phyloP scores from a whole-genome alignment of 2,888 invertebrate species.

The Cryptophagus acutangulus region DNA sequence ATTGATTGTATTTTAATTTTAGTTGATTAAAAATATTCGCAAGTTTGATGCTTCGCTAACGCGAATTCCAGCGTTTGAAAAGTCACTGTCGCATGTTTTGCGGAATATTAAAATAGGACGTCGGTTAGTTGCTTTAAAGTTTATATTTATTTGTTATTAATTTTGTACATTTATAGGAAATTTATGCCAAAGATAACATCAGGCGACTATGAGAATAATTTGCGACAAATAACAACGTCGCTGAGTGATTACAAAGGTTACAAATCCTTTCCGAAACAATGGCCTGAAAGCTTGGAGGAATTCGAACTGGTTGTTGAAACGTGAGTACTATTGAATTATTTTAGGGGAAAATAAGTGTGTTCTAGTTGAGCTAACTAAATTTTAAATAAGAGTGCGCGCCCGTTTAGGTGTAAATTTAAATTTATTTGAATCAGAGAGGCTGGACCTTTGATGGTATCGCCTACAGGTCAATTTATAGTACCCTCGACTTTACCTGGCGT shows the following conservation, averaged over 20 bases:
- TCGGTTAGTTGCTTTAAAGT: slow-evolving; percentile 53
- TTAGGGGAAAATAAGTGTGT: slow-evolving; percentile 3
- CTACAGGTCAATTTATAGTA: slow-evolving; percentile 88
- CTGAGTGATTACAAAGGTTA: slow-evolving; percentile 69
- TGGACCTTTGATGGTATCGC: slow-evolving; percentile 88
- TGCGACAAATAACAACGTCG: slow-evolving; percentile 78
- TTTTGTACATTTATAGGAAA: slow-evolving; percentile 57
- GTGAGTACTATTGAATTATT: slow-evolving; percentile 49
- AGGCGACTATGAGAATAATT: slow-evolving; percentile 76
- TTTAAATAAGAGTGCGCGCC: no score
- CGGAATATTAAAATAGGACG: slow-evolving; percentile 78
- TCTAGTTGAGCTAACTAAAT: no score
- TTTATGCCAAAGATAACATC: slow-evolving; percentile 90
- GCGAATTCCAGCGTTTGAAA: slow-evolving; percentile 78
- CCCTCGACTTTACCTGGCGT: slow-evolving; percentile 88
- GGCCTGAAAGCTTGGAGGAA: slow-evolving; percentile 68
- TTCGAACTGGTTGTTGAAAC: slow-evolving; percentile 85
- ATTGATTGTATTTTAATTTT: slow-evolving; percentile 36
- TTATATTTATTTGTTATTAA: background rate
- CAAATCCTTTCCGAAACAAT: slow-evolving; percentile 62
- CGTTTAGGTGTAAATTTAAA: slow-evolving; percentile 9
- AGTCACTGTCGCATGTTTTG: slow-evolving; percentile 76
- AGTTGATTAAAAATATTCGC: slow-evolving; percentile 77
- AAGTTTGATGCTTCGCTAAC: slow-evolving; percentile 68
- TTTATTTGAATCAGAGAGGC: slow-evolving; percentile 66